Percentiles rank a stretch among this genome's conserved stretches.
phyloP scores from a whole-genome alignment of 1,140 invertebrate genomes.

The Orius insidiosus region DNA sequence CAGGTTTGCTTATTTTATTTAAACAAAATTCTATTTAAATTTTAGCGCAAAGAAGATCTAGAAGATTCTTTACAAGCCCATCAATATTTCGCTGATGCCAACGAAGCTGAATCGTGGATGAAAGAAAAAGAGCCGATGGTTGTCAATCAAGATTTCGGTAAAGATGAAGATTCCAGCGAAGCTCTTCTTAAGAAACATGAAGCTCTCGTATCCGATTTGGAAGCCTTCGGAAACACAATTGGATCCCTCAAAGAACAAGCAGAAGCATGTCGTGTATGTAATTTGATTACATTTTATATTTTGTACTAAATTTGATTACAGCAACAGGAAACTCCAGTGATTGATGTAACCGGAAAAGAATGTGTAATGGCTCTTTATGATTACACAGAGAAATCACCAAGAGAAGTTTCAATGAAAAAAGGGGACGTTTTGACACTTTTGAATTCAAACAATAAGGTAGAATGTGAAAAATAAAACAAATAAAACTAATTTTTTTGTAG shows the following conservation, averaged over 20 bases:
- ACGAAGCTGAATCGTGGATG: constrained; percentile 99
- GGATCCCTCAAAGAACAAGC: constrained; percentile 80
- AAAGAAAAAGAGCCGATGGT: constrained; percentile 97
- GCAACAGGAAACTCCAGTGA: constrained; percentile 91
- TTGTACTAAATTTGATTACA: constrained; percentile 23
- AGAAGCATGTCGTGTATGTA: constrained; percentile 67
- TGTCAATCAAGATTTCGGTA: constrained; percentile 81
- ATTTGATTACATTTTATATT: too few species aligned
- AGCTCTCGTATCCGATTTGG: constrained; percentile 89
- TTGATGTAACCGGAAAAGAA: constrained; percentile 90
- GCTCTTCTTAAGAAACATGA: constrained; percentile 97
- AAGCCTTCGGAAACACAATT: constrained; percentile 93
- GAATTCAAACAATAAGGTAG: constrained; percentile 96
- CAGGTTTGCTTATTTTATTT: constrained; percentile 26
- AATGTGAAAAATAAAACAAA: too few species aligned
- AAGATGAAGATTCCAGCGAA: constrained; percentile 97
- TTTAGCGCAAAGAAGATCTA: constrained; percentile 83
- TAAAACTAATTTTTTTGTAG: too few species aligned
- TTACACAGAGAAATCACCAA: constrained; percentile 93
- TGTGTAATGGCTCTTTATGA: constrained; percentile 96
- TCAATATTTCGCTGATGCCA: constrained; percentile 98
- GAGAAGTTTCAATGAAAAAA: constrained; percentile 99
- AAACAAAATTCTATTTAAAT: constrained; percentile 21
- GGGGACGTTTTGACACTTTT: constrained; percentile 90
- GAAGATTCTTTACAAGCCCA: constrained; percentile 97